Conservation (phyloP, 2,113 vertebrate genomes). For the Holacanthus passer region DNA sequence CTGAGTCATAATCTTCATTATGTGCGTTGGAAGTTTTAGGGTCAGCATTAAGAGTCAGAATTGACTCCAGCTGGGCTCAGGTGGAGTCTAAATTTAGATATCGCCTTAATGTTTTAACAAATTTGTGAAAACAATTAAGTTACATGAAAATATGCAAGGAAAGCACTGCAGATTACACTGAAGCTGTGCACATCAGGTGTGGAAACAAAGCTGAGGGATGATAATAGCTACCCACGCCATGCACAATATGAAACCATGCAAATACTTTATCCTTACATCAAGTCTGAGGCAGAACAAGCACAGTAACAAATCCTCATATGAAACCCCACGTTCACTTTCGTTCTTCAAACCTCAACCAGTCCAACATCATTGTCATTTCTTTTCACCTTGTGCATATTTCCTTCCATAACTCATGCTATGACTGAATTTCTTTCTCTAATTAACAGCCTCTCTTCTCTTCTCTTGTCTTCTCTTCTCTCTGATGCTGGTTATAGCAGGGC, state of each 20-base stretch:
- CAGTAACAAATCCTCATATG: too few species aligned
- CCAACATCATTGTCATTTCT: neutral
- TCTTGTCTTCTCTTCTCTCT: slow-evolving; percentile 24
- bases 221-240: neutral
- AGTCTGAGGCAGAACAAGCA: neutral
- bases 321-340: too few species aligned
- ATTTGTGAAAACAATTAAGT: neutral
- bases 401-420: neutral
- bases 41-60: neutral
- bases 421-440: slow-evolving; percentile 22
- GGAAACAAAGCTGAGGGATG: slow-evolving; percentile 7
- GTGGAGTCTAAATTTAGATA: neutral
- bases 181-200: neutral
- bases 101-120: neutral
- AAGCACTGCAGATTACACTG: neutral
- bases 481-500: neutral
- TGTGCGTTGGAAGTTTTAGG: neutral
- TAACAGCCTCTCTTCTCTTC: slow-evolving; percentile 20
- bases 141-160: slow-evolving; percentile 5
- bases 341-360: neutral
- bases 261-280: neutral
- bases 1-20: neutral
- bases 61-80: neutral
- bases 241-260: neutral
- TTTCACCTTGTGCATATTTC: neutral